These are phyloP conservation scores for Flexamia atlantica DNA, from an alignment of 2,888 invertebrate genomes.

Conservation along the genomic window DNA sequence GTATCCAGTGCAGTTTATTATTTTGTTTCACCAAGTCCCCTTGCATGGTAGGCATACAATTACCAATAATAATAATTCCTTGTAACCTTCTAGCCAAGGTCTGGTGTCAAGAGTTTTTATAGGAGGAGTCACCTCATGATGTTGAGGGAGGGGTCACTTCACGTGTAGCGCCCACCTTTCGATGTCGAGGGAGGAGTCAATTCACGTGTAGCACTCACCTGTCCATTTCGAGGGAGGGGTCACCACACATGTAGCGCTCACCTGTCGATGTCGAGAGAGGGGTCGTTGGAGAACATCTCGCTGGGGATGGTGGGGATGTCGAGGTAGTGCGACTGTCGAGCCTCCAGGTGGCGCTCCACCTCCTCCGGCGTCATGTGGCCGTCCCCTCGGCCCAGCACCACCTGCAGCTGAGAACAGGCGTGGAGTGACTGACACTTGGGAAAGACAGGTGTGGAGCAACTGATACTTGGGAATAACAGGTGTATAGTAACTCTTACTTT, in stretches of 20 bases:
- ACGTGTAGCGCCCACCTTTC: slow-evolving; percentile 32
- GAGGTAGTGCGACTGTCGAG: slow-evolving; percentile 81
- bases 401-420: slow-evolving; percentile 63
- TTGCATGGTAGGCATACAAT: too few relatives aligned
- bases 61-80: too few relatives aligned
- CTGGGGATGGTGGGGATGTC: slow-evolving; percentile 94
- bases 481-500: too few relatives aligned
- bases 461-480: too few relatives aligned
- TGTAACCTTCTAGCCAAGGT: too few relatives aligned
- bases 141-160: too few relatives aligned
- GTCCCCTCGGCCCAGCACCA: slow-evolving; percentile 74
- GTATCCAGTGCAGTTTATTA: too few relatives aligned
- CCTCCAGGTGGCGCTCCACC: slow-evolving; percentile 92
- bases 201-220: background rate
- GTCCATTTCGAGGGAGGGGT: background rate
- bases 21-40: too few relatives aligned
- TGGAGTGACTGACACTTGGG: background rate
- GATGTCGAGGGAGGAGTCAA: slow-evolving; percentile 90
- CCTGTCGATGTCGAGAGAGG: slow-evolving; percentile 82
- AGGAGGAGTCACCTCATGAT: background rate
- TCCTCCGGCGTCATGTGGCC: slow-evolving; percentile 95
- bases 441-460: too few relatives aligned
- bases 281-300: slow-evolving; percentile 97
- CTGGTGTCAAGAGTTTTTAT: too few relatives aligned
- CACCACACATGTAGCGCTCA: too few relatives aligned